Percentiles rank a stretch among this genome's conserved stretches.
These are phyloP conservation scores for Andrena bucephala DNA, from an alignment of 2,888 invertebrate genomes.

Conservation along the genomic window DNA sequence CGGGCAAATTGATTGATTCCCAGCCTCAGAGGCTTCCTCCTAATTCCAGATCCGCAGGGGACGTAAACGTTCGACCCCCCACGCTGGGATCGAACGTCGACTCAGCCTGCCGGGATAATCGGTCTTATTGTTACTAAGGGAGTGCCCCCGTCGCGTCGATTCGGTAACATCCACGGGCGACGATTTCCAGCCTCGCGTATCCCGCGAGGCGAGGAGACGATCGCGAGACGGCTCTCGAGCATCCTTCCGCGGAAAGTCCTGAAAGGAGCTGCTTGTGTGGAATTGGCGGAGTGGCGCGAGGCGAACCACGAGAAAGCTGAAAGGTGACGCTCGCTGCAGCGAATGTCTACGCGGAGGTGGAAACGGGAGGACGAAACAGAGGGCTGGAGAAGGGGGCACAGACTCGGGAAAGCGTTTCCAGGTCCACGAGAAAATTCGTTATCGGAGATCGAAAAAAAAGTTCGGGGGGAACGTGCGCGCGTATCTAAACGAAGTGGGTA, in stretches of 20 bases:
- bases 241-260: constrained; percentile 47
- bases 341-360: neutral
- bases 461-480: constrained; percentile 71
- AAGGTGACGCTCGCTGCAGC: constrained; percentile 9
- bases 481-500: constrained; percentile 72
- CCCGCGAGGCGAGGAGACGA: neutral
- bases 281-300: neutral
- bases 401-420: constrained; percentile 70
- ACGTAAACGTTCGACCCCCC: constrained; percentile 32
- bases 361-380: neutral
- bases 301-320: constrained; percentile 11
- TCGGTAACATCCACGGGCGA: constrained; percentile 47
- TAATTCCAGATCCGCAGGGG: neutral
- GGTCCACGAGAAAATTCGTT: constrained; percentile 74
- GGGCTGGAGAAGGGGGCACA: constrained; percentile 17
- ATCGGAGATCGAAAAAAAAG: constrained; percentile 73
- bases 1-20: constrained; percentile 1
- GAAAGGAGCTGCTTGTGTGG: constrained; percentile 48
- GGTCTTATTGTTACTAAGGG: constrained; percentile 63
- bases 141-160: constrained; percentile 47
- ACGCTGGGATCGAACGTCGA: constrained; percentile 31
- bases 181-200: constrained; percentile 41
- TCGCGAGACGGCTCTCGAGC: constrained; percentile 9
- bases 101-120: constrained; percentile 59
- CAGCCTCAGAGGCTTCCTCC: neutral